Conservation (phyloP, 2,888 invertebrate genomes). For the Achlya flavicornis region DNA sequence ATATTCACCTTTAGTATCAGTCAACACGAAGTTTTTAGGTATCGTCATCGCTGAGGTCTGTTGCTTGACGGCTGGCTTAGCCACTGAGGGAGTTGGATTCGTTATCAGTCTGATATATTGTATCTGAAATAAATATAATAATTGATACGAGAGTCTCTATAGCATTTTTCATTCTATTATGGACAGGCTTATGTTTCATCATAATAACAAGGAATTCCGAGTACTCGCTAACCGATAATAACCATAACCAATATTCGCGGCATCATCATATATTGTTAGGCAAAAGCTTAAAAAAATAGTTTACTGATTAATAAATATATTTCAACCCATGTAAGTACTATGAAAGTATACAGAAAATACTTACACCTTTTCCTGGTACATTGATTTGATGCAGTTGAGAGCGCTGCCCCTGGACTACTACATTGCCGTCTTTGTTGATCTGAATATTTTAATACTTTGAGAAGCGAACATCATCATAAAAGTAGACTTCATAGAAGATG, state of each 20-base stretch:
- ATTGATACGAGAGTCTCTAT: neutral
- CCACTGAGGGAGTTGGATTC: conserved; percentile 57
- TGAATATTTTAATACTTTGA: conserved; percentile 29
- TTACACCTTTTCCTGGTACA: conserved; percentile 88
- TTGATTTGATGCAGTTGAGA: conserved; percentile 88
- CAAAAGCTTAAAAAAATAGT: too few relatives aligned
- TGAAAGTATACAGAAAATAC: conserved; percentile 26
- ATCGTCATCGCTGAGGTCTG: conserved; percentile 34
- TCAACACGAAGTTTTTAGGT: conserved; percentile 61
- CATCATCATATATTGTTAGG: too few relatives aligned
- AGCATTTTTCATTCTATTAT: too few relatives aligned
- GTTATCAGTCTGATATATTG: conserved; percentile 89
- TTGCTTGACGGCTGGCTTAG: conserved; percentile 35
- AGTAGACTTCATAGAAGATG: too few relatives aligned
- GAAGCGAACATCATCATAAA: neutral
- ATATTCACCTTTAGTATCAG: conserved; percentile 64
- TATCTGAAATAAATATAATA: conserved; percentile 66
- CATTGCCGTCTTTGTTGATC: conserved; percentile 55
- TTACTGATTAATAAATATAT: too few relatives aligned
- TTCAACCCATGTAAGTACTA: neutral
- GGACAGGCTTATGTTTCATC: too few relatives aligned
- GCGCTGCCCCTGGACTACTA: conserved; percentile 52
- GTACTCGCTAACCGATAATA: too few relatives aligned
- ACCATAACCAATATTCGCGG: too few relatives aligned
- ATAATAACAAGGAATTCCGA: too few relatives aligned